These are phyloP conservation scores for Drosophila silvestris DNA, from an alignment of 2,888 invertebrate species.

Conservation along the genomic window DNA sequence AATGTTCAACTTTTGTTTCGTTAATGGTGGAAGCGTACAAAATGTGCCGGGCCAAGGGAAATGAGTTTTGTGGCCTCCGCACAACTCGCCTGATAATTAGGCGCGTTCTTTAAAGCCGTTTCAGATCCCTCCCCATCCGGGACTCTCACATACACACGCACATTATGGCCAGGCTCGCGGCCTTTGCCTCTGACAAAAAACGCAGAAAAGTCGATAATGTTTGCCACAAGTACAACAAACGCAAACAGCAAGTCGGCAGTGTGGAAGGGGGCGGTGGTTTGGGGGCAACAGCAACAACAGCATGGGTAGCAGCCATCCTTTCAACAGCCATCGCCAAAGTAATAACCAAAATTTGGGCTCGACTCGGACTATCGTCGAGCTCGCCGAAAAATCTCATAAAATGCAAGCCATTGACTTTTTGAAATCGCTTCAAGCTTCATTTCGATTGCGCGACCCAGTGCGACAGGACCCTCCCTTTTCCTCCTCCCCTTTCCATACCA, in stretches of 20 bases:
- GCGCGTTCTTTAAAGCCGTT: slow-evolving; percentile 58
- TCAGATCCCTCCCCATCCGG: slow-evolving; percentile 4
- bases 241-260: background rate
- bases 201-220: slow-evolving; percentile 69
- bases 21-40: slow-evolving; percentile 40
- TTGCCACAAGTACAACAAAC: slow-evolving; percentile 59
- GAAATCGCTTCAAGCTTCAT: slow-evolving; percentile 78
- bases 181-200: slow-evolving; percentile 34
- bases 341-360: slow-evolving; percentile 74
- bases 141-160: slow-evolving; percentile 10
- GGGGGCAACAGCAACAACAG: background rate
- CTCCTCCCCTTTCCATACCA: background rate
- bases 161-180: slow-evolving; percentile 22
- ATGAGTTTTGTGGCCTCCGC: slow-evolving; percentile 48
- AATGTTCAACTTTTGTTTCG: slow-evolving; percentile 72
- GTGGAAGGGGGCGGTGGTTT: background rate
- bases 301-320: slow-evolving; percentile 4
- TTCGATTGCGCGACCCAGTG: slow-evolving; percentile 56
- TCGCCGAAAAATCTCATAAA: slow-evolving; percentile 71
- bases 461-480: slow-evolving; percentile 2
- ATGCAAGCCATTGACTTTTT: slow-evolving; percentile 82
- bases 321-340: slow-evolving; percentile 44
- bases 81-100: slow-evolving; percentile 65
- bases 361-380: slow-evolving; percentile 28
- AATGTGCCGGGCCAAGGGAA: slow-evolving; percentile 49